A percentile compares a stretch with the other conserved stretches of the same genome.
Evolutionary conservation across 2,113 vertebrate species (phyloP).

Genomic region (Mesoclemmys tuberculata): DNA sequence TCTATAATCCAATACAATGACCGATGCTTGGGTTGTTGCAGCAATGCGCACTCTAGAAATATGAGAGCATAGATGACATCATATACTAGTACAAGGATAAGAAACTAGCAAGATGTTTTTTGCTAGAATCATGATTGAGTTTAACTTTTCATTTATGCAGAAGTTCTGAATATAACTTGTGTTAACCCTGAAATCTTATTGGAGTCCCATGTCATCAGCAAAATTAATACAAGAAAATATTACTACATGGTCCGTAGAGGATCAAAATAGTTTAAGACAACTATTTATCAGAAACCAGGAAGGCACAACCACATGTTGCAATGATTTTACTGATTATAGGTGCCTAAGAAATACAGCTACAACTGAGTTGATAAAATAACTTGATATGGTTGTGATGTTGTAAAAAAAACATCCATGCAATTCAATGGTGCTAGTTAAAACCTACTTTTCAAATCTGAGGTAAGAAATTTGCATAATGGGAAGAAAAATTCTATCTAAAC

Average conservation of each 20-base stretch:
- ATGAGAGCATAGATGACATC: neutral
- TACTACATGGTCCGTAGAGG: neutral
- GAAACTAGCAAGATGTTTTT: rapidly evolving
- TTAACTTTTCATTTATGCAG: neutral
- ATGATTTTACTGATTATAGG: neutral
- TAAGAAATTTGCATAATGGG: neutral
- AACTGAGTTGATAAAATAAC: neutral
- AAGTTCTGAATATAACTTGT: neutral
- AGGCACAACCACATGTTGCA: neutral
- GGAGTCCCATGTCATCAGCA: rapidly evolving
- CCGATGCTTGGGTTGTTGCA: neutral
- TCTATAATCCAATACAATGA: neutral
- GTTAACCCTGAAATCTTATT: neutral
- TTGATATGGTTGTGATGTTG: neutral
- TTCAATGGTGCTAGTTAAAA: conserved; percentile 8
- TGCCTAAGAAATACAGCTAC: neutral
- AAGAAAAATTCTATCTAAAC: conserved; percentile 33
- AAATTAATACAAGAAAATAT: neutral
- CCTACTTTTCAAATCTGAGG: neutral
- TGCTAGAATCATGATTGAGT: neutral
- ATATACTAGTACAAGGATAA: neutral
- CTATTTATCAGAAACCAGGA: conserved; percentile 23
- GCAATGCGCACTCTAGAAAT: neutral
- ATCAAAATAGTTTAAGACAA: neutral
- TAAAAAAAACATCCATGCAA: neutral